Conservation (phyloP, 2,797 vertebrate genomes). For the Trachurus trachurus region DNA sequence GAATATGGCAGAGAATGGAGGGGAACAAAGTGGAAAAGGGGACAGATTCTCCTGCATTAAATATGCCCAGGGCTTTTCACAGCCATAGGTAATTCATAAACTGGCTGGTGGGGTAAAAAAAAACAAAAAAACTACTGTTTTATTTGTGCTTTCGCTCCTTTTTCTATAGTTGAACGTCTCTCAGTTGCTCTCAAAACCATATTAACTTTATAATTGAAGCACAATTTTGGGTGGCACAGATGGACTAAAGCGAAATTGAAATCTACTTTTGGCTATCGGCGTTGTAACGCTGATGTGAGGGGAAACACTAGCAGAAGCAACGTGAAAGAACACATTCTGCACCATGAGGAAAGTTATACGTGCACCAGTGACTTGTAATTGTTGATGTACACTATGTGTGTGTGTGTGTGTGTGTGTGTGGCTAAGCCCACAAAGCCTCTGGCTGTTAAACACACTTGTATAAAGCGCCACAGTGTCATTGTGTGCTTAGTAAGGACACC, state of each 20-base stretch:
- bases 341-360: too few species aligned
- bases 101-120: constrained; percentile 59
- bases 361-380: background rate
- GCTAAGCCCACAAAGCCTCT: background rate
- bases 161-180: constrained; percentile 39
- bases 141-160: constrained; percentile 44
- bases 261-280: background rate
- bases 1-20: constrained; percentile 51
- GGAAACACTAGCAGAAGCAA: too few species aligned
- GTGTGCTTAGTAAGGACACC: constrained; percentile 27
- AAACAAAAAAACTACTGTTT: constrained; percentile 31
- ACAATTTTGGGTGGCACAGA: background rate
- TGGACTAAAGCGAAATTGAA: too few species aligned
- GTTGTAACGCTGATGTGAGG: too few species aligned
- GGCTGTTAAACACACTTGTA: background rate
- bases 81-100: constrained; percentile 81
- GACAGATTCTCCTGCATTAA: constrained; percentile 79
- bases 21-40: constrained; percentile 60
- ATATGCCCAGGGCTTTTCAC: constrained; percentile 73
- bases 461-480: background rate
- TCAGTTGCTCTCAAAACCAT: constrained; percentile 2
- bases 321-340: too few species aligned
- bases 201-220: constrained; percentile 8
- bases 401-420: too few species aligned
- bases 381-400: background rate